Evolutionary conservation across 2,888 invertebrate genomes (phyloP).

Genomic region (Meandrusa payeni): DNA sequence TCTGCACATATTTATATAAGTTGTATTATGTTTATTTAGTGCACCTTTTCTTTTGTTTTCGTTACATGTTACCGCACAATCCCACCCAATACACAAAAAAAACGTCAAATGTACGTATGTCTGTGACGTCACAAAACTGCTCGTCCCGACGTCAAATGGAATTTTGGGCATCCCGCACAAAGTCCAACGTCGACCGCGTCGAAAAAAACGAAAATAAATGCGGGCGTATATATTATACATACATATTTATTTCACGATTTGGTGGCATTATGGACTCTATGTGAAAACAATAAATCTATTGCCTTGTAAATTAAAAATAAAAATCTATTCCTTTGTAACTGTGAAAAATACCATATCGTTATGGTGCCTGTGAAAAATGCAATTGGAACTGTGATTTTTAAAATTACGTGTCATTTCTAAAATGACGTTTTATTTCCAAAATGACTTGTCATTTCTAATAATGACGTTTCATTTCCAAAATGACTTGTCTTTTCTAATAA

Average conservation of each 20-base stretch:
- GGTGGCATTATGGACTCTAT: slow-evolving; percentile 41
- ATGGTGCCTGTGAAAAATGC: slow-evolving; percentile 40
- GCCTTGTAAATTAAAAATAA: slow-evolving; percentile 25
- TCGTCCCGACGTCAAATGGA: slow-evolving; percentile 56
- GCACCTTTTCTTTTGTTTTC: slow-evolving; percentile 78
- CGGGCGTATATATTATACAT: slow-evolving; percentile 19
- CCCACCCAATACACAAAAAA: slow-evolving; percentile 73
- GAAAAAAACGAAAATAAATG: slow-evolving; percentile 77
- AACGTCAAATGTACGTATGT: slow-evolving; percentile 37
- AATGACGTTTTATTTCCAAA: too few relatives aligned
- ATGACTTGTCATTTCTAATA: too few relatives aligned
- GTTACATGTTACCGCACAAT: slow-evolving; percentile 79
- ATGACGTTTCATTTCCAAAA: too few relatives aligned
- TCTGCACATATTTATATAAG: slow-evolving; percentile 39
- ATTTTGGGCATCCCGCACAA: slow-evolving; percentile 71
- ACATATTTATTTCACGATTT: neutral
- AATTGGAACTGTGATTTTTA: slow-evolving; percentile 72
- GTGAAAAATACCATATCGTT: too few relatives aligned
- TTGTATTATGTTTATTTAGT: slow-evolving; percentile 75
- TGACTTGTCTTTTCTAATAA: too few relatives aligned
- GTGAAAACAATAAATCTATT: slow-evolving; percentile 23
- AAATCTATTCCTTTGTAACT: slow-evolving; percentile 29
- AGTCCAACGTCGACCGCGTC: slow-evolving; percentile 78
- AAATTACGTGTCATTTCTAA: too few relatives aligned
- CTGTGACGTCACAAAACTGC: slow-evolving; percentile 47